Percentiles rank a stretch among this genome's conserved stretches.
These are phyloP conservation scores for Nasonia oneida DNA, from an alignment of 2,888 invertebrate species.

Conservation along the genomic window DNA sequence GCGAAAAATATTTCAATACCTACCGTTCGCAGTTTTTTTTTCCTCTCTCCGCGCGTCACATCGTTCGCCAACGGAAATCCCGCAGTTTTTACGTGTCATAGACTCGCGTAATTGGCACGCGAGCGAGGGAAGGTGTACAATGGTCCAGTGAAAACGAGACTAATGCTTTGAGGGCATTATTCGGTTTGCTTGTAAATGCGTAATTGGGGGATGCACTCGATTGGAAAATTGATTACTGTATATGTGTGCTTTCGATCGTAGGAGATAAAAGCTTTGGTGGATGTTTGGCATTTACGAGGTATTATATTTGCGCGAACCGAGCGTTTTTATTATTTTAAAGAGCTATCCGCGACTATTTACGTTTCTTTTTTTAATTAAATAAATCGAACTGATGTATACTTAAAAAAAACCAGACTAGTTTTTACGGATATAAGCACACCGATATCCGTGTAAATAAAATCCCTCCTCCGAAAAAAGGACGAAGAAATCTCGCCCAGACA, in stretches of 20 bases:
- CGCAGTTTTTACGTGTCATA: background rate
- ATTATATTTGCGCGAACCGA: background rate
- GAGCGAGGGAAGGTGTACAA: background rate
- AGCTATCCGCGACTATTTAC: too few relatives aligned
- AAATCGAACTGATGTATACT: background rate
- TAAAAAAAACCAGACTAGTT: background rate
- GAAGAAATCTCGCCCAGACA: background rate
- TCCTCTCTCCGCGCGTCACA: background rate
- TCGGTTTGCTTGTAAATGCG: background rate
- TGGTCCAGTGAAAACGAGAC: slow-evolving; percentile 21
- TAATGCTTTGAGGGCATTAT: background rate
- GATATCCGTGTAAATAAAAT: background rate
- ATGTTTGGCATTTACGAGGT: background rate
- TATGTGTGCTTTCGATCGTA: background rate
- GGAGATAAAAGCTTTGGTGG: background rate
- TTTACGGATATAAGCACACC: too few relatives aligned
- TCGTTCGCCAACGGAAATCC: background rate
- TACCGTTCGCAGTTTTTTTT: background rate
- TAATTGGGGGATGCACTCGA: background rate
- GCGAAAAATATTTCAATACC: slow-evolving; percentile 40
- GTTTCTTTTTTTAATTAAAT: too few relatives aligned
- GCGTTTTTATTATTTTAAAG: too few relatives aligned
- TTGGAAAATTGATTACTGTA: background rate
- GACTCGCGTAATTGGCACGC: slow-evolving; percentile 23
- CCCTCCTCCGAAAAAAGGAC: background rate